Evolutionary conservation across 2,888 invertebrate genomes (phyloP).

Genomic region (Acronicta alni): DNA sequence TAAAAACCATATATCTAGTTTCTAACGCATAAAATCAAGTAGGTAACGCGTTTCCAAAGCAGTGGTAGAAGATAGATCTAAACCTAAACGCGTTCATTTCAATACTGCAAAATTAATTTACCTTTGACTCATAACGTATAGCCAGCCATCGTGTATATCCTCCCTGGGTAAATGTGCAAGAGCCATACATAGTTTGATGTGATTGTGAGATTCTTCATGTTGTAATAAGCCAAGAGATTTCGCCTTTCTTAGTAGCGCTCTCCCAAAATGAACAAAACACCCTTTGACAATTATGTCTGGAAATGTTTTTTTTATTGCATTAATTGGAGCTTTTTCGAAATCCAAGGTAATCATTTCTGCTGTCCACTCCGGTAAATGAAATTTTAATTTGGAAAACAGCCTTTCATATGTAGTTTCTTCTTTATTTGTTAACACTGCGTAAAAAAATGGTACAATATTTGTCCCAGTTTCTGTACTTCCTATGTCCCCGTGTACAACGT

Average conservation of each 20-base stretch:
- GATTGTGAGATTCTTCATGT: conserved; percentile 16
- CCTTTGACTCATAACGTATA: too few species aligned
- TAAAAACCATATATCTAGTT: conserved; percentile 21
- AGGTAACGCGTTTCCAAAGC: conserved; percentile 2
- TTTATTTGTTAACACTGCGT: conserved; percentile 9
- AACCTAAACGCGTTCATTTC: too few species aligned
- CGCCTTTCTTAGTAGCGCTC: conserved; percentile 18
- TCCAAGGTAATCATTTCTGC: conserved; percentile 11
- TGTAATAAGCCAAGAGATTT: conserved; percentile 20
- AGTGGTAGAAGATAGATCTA: conserved; percentile 8
- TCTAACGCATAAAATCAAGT: conserved; percentile 16
- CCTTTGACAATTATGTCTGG: conserved; percentile 5
- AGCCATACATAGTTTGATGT: conserved; percentile 8
- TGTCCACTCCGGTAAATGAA: conserved; percentile 16
- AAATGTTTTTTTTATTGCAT: too few species aligned
- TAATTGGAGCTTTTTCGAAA: conserved; percentile 3
- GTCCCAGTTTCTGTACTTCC: conserved; percentile 15
- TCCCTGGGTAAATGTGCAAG: too few species aligned
- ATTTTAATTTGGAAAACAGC: conserved; percentile 5
- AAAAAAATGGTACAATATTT: conserved; percentile 11
- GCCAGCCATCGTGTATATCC: too few species aligned
- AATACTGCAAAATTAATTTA: too few species aligned
- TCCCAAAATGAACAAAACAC: conserved; percentile 9
- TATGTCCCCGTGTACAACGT: conserved; percentile 16
- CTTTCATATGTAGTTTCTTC: too few species aligned